Base-by-base conservation (phyloP, 2,888 invertebrate genomes). In the Norana najaformis region DNA sequence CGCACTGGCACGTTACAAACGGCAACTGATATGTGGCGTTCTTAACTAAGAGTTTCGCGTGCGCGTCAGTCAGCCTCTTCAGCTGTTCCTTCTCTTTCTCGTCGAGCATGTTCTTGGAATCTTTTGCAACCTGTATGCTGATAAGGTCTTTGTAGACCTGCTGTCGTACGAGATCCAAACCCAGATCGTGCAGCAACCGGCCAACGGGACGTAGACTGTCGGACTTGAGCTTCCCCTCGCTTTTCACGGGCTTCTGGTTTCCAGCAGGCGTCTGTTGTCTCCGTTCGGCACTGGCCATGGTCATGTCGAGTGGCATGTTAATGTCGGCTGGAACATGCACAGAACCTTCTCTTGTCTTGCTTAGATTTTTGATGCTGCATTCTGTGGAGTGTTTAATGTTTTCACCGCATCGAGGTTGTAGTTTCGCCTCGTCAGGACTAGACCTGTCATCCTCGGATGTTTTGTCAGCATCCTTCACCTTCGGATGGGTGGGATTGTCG, bases 101-200 rank as follows among this genome's bases (percentile, higher is more conserved):
- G 95, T 93, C 93, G 83, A 94, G 89, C 96, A 96, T 95, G 69
- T 93, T 93, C 90, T 92, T 92, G 88, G 93, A 93, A 91, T 96
- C 97, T 92, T 96, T 96, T 92, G 97, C 96, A 36, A 97, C 97
- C 97, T 98, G 96, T 94, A 98, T 98, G 88, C 97, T 96, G 90
- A 98, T 95, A 91, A 98, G 95, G 95, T 98, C 98, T n/a, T 96
- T 96, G 95, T 98, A 98, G 36, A 98, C 98, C 94, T 96, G 97
- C 94, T 98, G 98, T 95, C 98, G 97, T 4, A 98, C 98, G 92
- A 98, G 96, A 94, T 97, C 97, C 91, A 97, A 96, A 47, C 98
- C 98, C 93, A 98, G 97, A 94, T 97, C 97, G 95, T 97, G 97
- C 93, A 98, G 97, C 95, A 98, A 97, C 94, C 97, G 97, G 30